Evolutionary conservation across 2,888 invertebrate genomes (phyloP).

Genomic region (Brachyptera risi): DNA sequence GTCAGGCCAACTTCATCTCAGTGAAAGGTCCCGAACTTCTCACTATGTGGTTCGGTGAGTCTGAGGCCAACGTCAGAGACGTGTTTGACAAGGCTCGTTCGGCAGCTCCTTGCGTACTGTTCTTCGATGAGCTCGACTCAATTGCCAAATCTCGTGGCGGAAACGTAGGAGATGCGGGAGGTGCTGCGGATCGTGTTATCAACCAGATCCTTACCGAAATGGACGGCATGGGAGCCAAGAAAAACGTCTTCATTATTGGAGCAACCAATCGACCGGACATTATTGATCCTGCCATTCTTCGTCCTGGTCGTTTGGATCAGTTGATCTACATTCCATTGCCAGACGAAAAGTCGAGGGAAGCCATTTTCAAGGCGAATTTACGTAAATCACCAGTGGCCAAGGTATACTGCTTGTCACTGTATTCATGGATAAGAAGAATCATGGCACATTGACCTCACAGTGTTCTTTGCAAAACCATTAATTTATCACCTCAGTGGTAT

Average conservation of each 20-base stretch:
- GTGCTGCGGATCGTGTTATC: slow-evolving; percentile 97
- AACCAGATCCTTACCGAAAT: slow-evolving; percentile 99
- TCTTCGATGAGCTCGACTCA: slow-evolving; percentile 99
- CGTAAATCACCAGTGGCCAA: slow-evolving; percentile 94
- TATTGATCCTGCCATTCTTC: slow-evolving; percentile 97
- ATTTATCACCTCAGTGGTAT: too few relatives aligned
- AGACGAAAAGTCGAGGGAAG: slow-evolving; percentile 95
- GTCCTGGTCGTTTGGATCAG: slow-evolving; percentile 98
- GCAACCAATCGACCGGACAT: slow-evolving; percentile 93
- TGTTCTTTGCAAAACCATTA: too few relatives aligned
- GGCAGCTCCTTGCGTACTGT: slow-evolving; percentile 97
- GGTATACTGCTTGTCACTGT: too few relatives aligned
- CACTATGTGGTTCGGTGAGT: slow-evolving; percentile 99
- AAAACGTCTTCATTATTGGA: slow-evolving; percentile 99
- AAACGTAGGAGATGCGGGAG: slow-evolving; percentile 94
- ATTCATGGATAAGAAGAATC: too few relatives aligned
- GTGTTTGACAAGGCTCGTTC: slow-evolving; percentile 99
- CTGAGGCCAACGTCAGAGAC: slow-evolving; percentile 98
- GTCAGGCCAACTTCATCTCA: slow-evolving; percentile 99
- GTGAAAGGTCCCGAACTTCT: slow-evolving; percentile 95
- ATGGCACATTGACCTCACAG: too few relatives aligned
- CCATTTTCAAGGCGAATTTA: slow-evolving; percentile 92
- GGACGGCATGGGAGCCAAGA: slow-evolving; percentile 99
- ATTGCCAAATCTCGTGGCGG: slow-evolving; percentile 99
- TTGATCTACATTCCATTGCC: slow-evolving; percentile 99